phyloP scores from a whole-genome alignment of 2,797 vertebrate species.

The Rhodeus uyekii region DNA sequence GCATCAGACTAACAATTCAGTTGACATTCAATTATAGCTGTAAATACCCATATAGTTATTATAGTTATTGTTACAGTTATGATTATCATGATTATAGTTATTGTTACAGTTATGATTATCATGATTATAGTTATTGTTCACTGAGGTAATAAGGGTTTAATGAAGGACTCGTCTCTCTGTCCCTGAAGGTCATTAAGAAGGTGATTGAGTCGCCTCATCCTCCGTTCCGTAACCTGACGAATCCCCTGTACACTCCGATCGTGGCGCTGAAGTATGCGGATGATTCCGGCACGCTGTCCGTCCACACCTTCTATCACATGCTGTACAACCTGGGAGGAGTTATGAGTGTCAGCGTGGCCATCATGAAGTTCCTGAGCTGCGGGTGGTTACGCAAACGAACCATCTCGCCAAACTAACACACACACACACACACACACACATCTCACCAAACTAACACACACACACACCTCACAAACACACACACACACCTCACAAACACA shows the following conservation, averaged over 20 bases:
- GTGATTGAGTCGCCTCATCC: slow-evolving; percentile 71
- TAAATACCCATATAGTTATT: too few species aligned
- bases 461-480: too few species aligned
- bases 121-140: too few species aligned
- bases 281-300: slow-evolving; percentile 74
- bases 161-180: background rate
- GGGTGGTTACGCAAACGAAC: slow-evolving; percentile 71
- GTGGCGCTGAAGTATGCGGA: slow-evolving; percentile 80
- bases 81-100: background rate
- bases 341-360: slow-evolving; percentile 74
- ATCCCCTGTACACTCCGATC: slow-evolving; percentile 71
- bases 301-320: slow-evolving; percentile 78
- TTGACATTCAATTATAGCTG: too few species aligned
- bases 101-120: too few species aligned
- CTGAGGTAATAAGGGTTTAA: too few species aligned
- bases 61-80: background rate
- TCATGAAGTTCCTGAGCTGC: slow-evolving; percentile 76
- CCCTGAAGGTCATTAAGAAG: slow-evolving; percentile 70
- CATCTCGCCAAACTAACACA: slow-evolving; percentile 67
- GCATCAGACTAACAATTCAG: too few species aligned
- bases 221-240: slow-evolving; percentile 75
- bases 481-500: too few species aligned
- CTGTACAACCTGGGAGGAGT: slow-evolving; percentile 77
- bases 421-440: background rate
- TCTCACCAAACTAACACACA: too few species aligned